Base-by-base conservation (phyloP, 2,797 vertebrate species). In the Dryobates pubescens region DNA sequence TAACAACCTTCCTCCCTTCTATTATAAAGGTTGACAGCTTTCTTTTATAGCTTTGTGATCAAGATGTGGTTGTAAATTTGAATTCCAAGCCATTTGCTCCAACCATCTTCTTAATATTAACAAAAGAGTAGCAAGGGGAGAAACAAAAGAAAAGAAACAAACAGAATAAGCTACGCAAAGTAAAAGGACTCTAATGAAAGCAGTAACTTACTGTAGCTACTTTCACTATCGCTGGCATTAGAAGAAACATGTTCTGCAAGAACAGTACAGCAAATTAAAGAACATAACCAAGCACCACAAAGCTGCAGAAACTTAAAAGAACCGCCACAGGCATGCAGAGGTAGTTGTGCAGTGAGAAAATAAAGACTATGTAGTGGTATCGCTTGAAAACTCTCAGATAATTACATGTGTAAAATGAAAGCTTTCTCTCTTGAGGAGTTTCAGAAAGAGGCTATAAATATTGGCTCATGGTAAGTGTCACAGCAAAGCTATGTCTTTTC, bases 151-250 rank as follows among this genome's bases (percentile, higher is more conserved):
- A 96, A 95, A 92, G 32, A 94, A 94, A 89, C 45, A 78, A 94
- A 95, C 38, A 91, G 81, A 96, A 94, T 81, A 97, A 96, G 97
- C 97, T 97, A 95, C 49, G 97, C 97, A 97, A 97, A 96, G 83
- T 92, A 97, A 97, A 97, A 96, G 95, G 91, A 88, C 89, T 90
- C 97, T 96, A 97, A 97, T 95, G 94, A 97, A 98, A 97, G 97
- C 97, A 93, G 65, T 96, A 96, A 98, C 98, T 98, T 98, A 98
- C 98, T 96, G 97, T 96, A 98, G 97, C 98, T 98, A 98, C 98
- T 98, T 97, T 98, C 98, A 95, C 98, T 98, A 97, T 98, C 97
- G 97, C 98, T 98, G 98, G 98, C 97, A 97, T 98, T 97, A 97
- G 98, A 98, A 97, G 98, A 97, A 96, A 98, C 96, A 97, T 98